These are phyloP conservation scores for Rhamphomyia laevipes DNA, from an alignment of 2,888 invertebrate species.

Conservation along the genomic window DNA sequence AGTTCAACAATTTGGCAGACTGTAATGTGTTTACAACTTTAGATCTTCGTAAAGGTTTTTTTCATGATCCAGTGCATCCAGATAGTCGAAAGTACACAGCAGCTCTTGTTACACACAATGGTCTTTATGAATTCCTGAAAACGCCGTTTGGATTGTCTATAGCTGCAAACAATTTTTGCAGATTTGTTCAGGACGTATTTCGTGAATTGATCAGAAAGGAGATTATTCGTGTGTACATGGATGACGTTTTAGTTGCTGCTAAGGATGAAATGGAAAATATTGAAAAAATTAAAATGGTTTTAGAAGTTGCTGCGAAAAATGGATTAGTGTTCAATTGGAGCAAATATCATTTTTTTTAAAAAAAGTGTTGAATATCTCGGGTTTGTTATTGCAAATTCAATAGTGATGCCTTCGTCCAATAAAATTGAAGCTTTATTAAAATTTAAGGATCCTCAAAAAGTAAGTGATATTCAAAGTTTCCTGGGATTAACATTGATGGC, in stretches of 20 bases:
- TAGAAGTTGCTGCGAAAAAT: constrained; percentile 5
- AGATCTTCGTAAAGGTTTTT: neutral
- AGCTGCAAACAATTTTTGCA: constrained; percentile 22
- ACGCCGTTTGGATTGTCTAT: constrained; percentile 31
- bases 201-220: neutral
- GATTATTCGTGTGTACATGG: constrained; percentile 16
- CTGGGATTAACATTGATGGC: no score
- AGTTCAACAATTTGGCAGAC: no score
- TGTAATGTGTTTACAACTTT: no score
- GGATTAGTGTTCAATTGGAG: constrained; percentile 13
- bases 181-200: no score
- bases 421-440: no score
- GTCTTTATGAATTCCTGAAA: constrained; percentile 21
- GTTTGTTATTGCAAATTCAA: no score
- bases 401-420: no score
- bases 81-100: neutral
- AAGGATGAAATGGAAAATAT: constrained; percentile 11
- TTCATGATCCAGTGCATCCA: constrained; percentile 8
- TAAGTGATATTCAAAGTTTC: no score
- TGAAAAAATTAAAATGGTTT: constrained; percentile 8
- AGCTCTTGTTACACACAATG: constrained; percentile 14
- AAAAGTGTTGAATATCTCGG: constrained; percentile 13
- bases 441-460: no score
- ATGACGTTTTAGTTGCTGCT: constrained; percentile 22
- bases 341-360: constrained; percentile 14